Conservation (phyloP, 2,113 vertebrate genomes). For the Turdus rufiventris region DNA sequence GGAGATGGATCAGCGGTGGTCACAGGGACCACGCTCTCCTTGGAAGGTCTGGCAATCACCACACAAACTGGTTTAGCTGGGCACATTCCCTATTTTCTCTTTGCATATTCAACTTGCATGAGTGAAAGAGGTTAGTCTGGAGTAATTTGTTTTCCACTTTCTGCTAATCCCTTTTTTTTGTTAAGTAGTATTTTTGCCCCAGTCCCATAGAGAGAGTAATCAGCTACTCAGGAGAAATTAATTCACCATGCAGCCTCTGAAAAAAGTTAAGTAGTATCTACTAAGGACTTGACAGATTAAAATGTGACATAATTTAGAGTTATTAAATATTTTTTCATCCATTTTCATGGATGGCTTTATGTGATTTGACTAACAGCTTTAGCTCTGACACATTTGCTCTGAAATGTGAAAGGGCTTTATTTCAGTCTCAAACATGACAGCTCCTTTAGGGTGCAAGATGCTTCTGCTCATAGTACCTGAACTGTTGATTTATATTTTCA, state of each 20-base stretch:
- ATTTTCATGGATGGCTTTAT: background rate
- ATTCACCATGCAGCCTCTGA: background rate
- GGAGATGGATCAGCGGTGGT: rapidly evolving
- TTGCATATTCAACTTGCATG: background rate
- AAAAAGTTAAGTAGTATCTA: background rate
- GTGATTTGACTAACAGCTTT: background rate
- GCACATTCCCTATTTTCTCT: background rate
- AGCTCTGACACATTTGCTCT: background rate
- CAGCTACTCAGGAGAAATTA: background rate
- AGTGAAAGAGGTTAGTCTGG: background rate
- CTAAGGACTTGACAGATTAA: background rate
- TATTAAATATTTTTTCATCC: background rate
- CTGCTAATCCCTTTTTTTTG: background rate
- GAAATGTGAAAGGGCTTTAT: background rate
- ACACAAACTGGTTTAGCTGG: background rate
- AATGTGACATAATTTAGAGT: background rate
- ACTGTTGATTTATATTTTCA: background rate
- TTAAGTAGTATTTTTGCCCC: background rate
- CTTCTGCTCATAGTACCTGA: background rate
- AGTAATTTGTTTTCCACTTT: background rate
- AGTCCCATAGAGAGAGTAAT: background rate
- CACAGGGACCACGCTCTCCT: background rate
- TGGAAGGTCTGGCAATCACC: background rate
- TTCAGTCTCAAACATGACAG: background rate
- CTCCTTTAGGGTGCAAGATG: background rate